A percentile compares a stretch with the other conserved stretches of the same genome.
These are phyloP conservation scores for Bedellia somnulentella DNA, from an alignment of 2,888 invertebrate genomes.

Conservation along the genomic window DNA sequence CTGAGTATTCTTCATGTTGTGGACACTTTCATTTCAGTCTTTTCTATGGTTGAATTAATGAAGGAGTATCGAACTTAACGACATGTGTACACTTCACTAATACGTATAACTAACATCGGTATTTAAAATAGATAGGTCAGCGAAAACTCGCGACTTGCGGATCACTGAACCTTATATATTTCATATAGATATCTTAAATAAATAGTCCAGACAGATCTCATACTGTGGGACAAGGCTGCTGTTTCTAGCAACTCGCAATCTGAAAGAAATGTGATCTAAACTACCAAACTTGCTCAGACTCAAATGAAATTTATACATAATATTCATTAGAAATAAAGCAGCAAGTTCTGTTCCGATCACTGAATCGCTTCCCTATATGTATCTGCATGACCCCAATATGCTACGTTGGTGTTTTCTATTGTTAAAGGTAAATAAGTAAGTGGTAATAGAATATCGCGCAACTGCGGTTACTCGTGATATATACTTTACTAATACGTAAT, in stretches of 20 bases:
- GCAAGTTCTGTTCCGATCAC: too few relatives aligned
- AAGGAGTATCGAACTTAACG: too few relatives aligned
- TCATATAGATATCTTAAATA: conserved; percentile 11
- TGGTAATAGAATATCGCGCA: too few relatives aligned
- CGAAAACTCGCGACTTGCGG: conserved; percentile 27
- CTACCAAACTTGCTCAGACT: conserved; percentile 3
- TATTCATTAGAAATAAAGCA: too few relatives aligned
- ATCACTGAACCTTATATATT: conserved; percentile 14
- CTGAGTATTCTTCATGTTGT: conserved; percentile 52
- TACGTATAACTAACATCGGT: conserved; percentile 52
- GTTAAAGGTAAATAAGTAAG: too few relatives aligned
- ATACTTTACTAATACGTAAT: too few relatives aligned
- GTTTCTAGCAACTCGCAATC: too few relatives aligned
- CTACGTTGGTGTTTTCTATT: conserved; percentile 58
- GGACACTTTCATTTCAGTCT: conserved; percentile 46
- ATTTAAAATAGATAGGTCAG: conserved; percentile 49
- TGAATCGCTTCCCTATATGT: too few relatives aligned
- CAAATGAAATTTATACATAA: conserved; percentile 12
- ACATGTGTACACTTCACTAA: too few relatives aligned
- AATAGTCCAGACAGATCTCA: conserved; percentile 10
- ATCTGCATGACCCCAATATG: conserved; percentile 37
- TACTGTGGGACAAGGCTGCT: too few relatives aligned
- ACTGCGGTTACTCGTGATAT: too few relatives aligned
- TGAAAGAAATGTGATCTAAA: neutral
- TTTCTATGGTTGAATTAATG: conserved; percentile 51